Percentiles rank a stretch among this genome's conserved stretches.
Conservation (phyloP, 2,888 invertebrate genomes). For the Coelopa pilipes region DNA sequence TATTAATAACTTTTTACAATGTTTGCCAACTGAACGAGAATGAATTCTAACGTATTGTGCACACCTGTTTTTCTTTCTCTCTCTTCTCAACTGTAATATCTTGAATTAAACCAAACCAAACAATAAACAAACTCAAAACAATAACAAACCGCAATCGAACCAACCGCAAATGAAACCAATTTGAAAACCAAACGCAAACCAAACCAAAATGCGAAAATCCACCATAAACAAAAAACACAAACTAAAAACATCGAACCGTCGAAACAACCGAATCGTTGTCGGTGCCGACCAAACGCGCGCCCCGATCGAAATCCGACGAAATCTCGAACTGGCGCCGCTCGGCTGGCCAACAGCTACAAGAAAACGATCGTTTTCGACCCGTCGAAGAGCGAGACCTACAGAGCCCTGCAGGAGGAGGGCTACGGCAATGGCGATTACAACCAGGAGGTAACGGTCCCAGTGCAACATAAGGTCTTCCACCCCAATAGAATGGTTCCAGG, state of each 20-base stretch:
- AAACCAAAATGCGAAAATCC: conserved; percentile 32
- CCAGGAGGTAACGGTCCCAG: conserved; percentile 78
- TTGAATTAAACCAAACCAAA: conserved; percentile 40
- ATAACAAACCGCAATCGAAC: conserved; percentile 45
- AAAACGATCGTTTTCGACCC: conserved; percentile 85
- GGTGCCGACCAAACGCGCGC: conserved; percentile 45
- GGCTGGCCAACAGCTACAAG: conserved; percentile 67
- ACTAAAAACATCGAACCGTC: no score
- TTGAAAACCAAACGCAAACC: conserved; percentile 40
- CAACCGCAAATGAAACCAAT: conserved; percentile 39
- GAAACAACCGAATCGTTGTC: conserved; percentile 45
- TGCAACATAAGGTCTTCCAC: conserved; percentile 81
- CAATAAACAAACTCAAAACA: conserved; percentile 43
- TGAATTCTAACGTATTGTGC: conserved; percentile 67
- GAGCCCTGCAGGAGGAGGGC: conserved; percentile 84
- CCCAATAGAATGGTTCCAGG: conserved; percentile 68
- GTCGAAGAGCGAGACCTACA: conserved; percentile 88
- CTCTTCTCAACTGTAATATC: conserved; percentile 58
- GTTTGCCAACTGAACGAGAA: conserved; percentile 48
- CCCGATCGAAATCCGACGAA: conserved; percentile 20
- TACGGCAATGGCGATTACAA: conserved; percentile 72
- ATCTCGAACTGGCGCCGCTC: background rate
- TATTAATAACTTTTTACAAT: conserved; percentile 39
- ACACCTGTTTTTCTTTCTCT: conserved; percentile 66
- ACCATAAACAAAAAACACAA: background rate